These are phyloP conservation scores for Macrobrachium rosenbergii DNA, from an alignment of 1,140 invertebrate genomes.

Conservation along the genomic window DNA sequence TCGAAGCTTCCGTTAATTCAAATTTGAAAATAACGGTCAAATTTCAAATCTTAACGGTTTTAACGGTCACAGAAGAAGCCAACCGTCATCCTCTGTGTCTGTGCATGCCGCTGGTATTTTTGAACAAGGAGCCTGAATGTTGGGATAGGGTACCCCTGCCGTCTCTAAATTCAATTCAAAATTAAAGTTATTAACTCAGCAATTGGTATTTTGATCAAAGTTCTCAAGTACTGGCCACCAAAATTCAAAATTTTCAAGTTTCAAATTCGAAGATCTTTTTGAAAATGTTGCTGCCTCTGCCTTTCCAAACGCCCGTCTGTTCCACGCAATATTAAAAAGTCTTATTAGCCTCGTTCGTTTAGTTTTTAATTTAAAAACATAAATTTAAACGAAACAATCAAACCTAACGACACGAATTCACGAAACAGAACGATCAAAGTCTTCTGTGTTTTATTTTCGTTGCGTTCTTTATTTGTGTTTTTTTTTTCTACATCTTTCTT, in stretches of 20 bases:
- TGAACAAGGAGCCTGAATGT: slow-evolving; percentile 85
- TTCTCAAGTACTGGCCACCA: background rate
- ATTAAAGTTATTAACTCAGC: background rate
- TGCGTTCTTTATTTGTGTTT: too few relatives aligned
- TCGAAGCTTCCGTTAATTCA: background rate
- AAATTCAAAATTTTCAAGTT: background rate
- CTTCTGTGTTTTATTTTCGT: too few relatives aligned
- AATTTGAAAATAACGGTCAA: too few relatives aligned
- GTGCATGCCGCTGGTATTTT: slow-evolving; percentile 38
- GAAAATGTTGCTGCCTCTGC: background rate
- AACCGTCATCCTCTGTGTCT: slow-evolving; percentile 36
- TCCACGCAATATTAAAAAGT: too few relatives aligned
- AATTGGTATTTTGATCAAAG: slow-evolving; percentile 24
- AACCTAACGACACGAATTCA: too few relatives aligned
- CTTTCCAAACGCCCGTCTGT: too few relatives aligned
- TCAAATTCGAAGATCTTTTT: background rate
- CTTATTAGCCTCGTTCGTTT: background rate
- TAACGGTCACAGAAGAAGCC: background rate
- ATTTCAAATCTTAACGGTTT: background rate
- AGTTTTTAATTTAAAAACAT: background rate
- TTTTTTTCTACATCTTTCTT: too few relatives aligned
- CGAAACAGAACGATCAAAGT: too few relatives aligned
- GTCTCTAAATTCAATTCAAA: slow-evolving; percentile 68
- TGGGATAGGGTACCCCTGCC: slow-evolving; percentile 96
- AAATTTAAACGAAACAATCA: background rate